Evolutionary conservation across 1,140 invertebrate genomes (phyloP), one percentile per base, ranked within the genome.

Genomic region (Apis cerana): DNA sequence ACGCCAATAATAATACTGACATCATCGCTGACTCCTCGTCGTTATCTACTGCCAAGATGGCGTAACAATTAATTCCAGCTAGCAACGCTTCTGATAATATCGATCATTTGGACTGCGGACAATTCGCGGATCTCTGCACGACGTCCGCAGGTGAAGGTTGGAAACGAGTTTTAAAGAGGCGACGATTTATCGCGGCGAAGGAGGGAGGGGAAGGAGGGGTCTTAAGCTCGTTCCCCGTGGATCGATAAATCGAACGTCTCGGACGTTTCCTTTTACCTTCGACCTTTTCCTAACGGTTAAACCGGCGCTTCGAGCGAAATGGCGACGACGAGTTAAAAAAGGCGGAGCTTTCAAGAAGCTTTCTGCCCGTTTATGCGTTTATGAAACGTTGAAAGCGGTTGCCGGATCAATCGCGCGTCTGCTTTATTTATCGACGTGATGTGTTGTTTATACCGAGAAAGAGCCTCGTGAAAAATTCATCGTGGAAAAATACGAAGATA

Each of bases 1-100:
- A 19, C 17, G 19, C 62, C 62, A 33, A 75, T 48, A 81, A 81
- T 81, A 76, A 81, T 76, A 12, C 71, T 81, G 80, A 76, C 80
- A 81, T 81, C 80, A 76, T 33, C 62, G 17, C 9, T 27, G 33
- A 7, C 17, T 17, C 13, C 13, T 50, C 33, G 3, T 43, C 33
- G 33, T 80, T 76, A 76, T 81, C 62, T n/a, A 43, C 17, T 7
- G 23, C 21, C 61, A 48, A 17, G n/a, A 56, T 58, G 21, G 23
- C 64, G 72, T 52, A 81, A 81, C n/a, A 68, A 81, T 81, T 75
- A 81, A 71, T 54, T 64, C 21, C 74, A 61, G 50, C 64, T 8
- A 43, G 19, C 19, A 9, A 23, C 19, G 15, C 19, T 43, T 33
- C 3, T 5, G 58, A 56, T 72, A 12, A 27, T 75, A 75, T 61